Evolutionary conservation across 1,140 invertebrate species (phyloP), one percentile per base, ranked within the genome.

Genomic region (Bombus cullumanus): DNA sequence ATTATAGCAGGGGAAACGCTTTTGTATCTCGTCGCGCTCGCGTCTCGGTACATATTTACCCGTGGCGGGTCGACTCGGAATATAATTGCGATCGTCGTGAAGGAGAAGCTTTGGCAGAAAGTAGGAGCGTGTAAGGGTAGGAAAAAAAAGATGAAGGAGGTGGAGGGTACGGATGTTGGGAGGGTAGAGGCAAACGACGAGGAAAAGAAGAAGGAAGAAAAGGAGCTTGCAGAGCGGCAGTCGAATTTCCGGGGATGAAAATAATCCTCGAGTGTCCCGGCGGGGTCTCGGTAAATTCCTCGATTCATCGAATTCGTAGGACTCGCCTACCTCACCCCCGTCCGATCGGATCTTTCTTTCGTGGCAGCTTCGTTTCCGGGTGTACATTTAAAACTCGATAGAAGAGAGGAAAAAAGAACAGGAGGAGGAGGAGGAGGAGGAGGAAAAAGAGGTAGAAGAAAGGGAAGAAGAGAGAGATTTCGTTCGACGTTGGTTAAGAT

Each of bases 1-100:
- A 86, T 86, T 73, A 73, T 41, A 86, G 84, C 79, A 43, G 59
- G 57, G 69, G 59, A 68, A 81, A 81, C n/a, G 84, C 84, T 86
- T 86, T 86, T 81, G 84, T 86, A 59, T 68, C 47, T 25, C 79
- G 84, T 81, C 71, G 84, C 43, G 78, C 79, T 73, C 78, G 72
- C 79, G 57, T 86, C 84, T 81, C 28, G 59, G 84, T 86, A 86
- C 79, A 81, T 86, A 86, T 81, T 81, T 81, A 81, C 69, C 31
- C 79, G 79, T 47, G 84, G 72, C 79, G 84, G 71, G 41, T 75
- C 78, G 71, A 39, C 79, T 75, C 73, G 72, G 57, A 59, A 74
- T 86, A 81, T 81, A 81, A 81, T 86, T 81, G 84, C 79, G 84
- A 81, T 86, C 83, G 79, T 81, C 62, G 79, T 18, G 53, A n/a